phyloP scores from a whole-genome alignment of 2,797 vertebrate genomes.

The Chanos chanos region DNA sequence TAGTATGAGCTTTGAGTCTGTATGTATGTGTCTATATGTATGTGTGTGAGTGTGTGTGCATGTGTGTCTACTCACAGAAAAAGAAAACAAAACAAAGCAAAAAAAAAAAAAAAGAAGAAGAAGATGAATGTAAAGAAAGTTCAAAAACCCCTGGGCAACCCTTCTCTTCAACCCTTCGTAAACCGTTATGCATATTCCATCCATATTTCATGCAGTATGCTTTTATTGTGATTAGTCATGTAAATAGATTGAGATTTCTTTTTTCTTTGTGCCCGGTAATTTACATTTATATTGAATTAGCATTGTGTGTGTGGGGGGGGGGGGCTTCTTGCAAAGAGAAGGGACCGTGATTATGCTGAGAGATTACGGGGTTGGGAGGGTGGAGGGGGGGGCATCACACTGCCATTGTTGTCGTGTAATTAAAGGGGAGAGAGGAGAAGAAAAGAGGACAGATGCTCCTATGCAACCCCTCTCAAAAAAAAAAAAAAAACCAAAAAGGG shows the following conservation, averaged over 20 bases:
- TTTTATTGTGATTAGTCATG: conserved; percentile 78
- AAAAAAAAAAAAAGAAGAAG: conserved; percentile 52
- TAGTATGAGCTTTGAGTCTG: neutral
- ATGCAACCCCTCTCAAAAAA: conserved; percentile 45
- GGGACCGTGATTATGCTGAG: conserved; percentile 63
- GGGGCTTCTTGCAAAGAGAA: conserved; percentile 36
- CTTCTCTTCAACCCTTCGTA: conserved; percentile 38
- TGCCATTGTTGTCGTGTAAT: conserved; percentile 78
- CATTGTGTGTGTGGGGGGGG: conserved; percentile 60
- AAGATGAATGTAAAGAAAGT: conserved; percentile 55
- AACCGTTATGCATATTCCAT: conserved; percentile 57
- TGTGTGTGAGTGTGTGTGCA: neutral
- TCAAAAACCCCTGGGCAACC: conserved; percentile 50
- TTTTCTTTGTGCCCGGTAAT: conserved; percentile 74
- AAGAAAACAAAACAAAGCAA: neutral
- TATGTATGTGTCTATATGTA: no score
- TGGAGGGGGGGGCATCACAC: conserved; percentile 73
- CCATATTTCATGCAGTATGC: conserved; percentile 70
- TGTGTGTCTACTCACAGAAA: neutral
- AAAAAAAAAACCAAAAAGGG: neutral
- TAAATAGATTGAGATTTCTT: conserved; percentile 80
- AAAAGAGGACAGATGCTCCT: conserved; percentile 72
- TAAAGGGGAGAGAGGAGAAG: conserved; percentile 67
- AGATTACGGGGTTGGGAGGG: no score
- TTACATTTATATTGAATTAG: conserved; percentile 85